Evolutionary conservation across 35 echinoderm and acorn worm genomes (phyloP), one percentile per base, ranked within the genome.

Genomic region (Ophioderma brevispina): DNA sequence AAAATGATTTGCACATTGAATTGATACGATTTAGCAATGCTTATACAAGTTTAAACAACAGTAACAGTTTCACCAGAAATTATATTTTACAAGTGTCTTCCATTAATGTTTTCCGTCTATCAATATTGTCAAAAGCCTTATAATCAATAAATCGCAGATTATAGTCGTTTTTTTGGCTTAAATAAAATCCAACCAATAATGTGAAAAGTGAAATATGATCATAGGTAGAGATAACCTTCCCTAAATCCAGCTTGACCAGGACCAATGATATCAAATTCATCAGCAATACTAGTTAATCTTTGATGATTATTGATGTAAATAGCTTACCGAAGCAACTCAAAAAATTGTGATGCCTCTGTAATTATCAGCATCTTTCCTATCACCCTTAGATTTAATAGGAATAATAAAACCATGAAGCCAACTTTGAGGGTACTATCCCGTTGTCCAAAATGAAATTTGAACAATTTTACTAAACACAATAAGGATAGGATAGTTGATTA

Each of bases 111-210:
- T 5, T 39, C 55, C 5, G 80, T 85, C 80, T n/a, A 49, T 90
- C 64, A 49, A 94, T 43, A 64, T 43, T 43, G 79, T 94, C 87
- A 81, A 94, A 90, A 25, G n/a, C n/a, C 87, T 76, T 52, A 35
- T 90, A 90, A 75, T 94, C 92, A 39, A n/a, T n/a, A 86, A 59
- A 90, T 86, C 25, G 92, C 87, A 64, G 87, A 94, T 21, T 85
- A 80, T 32, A 94, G 23, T 37, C 82, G 39, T 89, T 38, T 30
- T n/a, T 79, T 64, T 84, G 79, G 81, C 40, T 40, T 10, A 84
- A 28, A 84, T 89, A 83, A 25, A 76, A 82, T 49, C 4, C n/a
- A n/a, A 46, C 17, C 59, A 70, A 30, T 15, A 39, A 89, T 75
- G 2, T 89, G 38, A 78, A 39, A 32, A 70, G 80, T 50, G 14